These are phyloP conservation scores for Tympanoctomys barrerae DNA, from an alignment of 2,797 vertebrate genomes.

Conservation along the genomic window DNA sequence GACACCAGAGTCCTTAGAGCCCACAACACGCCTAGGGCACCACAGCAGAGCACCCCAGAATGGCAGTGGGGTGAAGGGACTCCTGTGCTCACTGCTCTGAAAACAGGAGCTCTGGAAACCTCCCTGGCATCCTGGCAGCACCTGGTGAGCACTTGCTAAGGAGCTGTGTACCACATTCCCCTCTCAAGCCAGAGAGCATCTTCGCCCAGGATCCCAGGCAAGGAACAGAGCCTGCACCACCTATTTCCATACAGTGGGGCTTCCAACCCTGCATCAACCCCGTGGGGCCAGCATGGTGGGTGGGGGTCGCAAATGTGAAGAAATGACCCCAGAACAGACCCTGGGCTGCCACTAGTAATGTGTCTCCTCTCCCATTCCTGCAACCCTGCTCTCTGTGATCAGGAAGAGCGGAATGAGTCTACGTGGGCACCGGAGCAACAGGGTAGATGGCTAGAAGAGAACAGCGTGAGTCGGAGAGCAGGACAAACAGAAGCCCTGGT, in stretches of 20 bases:
- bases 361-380: neutral
- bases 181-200: neutral
- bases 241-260: neutral
- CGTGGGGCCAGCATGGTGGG: neutral
- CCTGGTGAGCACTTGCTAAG: neutral
- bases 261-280: too few species aligned
- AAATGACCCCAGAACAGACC: neutral
- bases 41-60: neutral
- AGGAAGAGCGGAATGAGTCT: neutral
- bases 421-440: neutral
- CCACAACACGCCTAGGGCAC: too few species aligned
- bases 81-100: neutral
- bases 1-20: neutral
- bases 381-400: neutral
- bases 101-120: neutral
- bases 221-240: neutral
- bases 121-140: neutral
- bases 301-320: neutral
- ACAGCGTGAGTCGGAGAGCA: conserved; percentile 6
- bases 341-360: neutral
- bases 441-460: conserved; percentile 22
- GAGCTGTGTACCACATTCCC: neutral
- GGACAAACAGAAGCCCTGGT: conserved; percentile 70
- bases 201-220: neutral
- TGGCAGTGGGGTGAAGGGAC: neutral